A percentile compares a stretch with the other conserved stretches of the same genome.
These are phyloP conservation scores for Eriocheir sinensis DNA, from an alignment of 1,140 invertebrate genomes.

Conservation along the genomic window DNA sequence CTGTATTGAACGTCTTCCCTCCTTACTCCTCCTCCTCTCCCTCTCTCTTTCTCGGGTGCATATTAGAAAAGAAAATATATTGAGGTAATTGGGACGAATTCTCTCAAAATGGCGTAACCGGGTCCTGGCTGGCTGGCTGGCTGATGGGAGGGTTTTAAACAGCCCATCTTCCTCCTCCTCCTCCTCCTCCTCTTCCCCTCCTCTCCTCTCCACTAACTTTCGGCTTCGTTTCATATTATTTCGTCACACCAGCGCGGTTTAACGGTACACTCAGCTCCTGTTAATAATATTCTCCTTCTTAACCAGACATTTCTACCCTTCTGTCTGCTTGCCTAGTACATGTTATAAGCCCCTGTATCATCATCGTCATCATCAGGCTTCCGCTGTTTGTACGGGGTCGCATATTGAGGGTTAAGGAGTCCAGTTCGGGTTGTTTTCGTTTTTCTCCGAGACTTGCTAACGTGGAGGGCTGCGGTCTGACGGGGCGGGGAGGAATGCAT, in stretches of 20 bases:
- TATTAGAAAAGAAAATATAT: neutral
- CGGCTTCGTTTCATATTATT: neutral
- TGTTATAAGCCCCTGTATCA: no score
- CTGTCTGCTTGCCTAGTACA: no score
- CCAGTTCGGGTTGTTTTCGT: neutral
- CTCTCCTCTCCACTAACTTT: neutral
- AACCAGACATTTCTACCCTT: no score
- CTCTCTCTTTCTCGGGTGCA: neutral
- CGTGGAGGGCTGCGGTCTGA: neutral
- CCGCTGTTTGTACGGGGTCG: neutral
- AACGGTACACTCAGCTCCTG: neutral
- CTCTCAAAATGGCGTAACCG: neutral
- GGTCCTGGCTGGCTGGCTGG: no score
- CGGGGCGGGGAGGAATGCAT: constrained; percentile 18
- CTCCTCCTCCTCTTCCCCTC: neutral
- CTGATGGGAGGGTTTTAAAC: no score
- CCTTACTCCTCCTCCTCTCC: no score
- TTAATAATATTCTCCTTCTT: neutral
- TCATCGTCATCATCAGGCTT: neutral
- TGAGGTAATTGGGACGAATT: neutral
- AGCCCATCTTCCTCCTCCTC: no score
- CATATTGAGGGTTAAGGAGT: neutral
- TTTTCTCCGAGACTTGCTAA: neutral
- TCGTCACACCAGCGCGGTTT: neutral
- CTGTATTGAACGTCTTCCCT: neutral